A percentile compares a stretch with the other conserved stretches of the same genome.
Conservation (phyloP, 2,888 invertebrate genomes). For the Apoda limacodes region DNA sequence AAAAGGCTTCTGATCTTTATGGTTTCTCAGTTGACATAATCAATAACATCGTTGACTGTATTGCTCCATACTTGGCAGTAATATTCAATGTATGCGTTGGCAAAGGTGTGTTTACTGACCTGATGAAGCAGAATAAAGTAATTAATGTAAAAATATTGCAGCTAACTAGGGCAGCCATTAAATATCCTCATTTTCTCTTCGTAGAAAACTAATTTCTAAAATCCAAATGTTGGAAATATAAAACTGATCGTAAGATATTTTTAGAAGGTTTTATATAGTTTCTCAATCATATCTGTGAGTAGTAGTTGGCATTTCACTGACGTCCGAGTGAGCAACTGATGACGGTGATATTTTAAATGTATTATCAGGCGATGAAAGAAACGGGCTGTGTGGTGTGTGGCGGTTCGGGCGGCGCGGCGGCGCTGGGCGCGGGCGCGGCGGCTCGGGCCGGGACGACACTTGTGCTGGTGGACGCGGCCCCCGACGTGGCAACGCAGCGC, state of each 20-base stretch:
- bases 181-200: neutral
- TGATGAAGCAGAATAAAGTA: no score
- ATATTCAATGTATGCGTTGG: no score
- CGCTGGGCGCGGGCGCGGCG: slow-evolving; percentile 34
- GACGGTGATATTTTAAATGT: neutral
- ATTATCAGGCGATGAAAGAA: slow-evolving; percentile 16
- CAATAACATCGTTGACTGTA: neutral
- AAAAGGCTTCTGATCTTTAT: no score
- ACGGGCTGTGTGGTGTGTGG: slow-evolving; percentile 23
- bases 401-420: slow-evolving; percentile 25
- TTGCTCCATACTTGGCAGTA: no score
- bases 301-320: neutral
- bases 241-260: no score
- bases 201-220: no score
- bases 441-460: slow-evolving; percentile 40
- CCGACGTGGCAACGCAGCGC: slow-evolving; percentile 33
- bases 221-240: no score
- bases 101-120: neutral
- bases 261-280: no score
- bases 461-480: slow-evolving; percentile 36
- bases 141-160: neutral
- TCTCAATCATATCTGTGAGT: neutral
- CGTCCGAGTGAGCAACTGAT: neutral
- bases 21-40: no score
- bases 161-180: no score